A percentile compares a stretch with the other conserved stretches of the same genome.
These are phyloP conservation scores for Drosophila pegasa DNA, from an alignment of 2,888 invertebrate genomes.

Conservation along the genomic window DNA sequence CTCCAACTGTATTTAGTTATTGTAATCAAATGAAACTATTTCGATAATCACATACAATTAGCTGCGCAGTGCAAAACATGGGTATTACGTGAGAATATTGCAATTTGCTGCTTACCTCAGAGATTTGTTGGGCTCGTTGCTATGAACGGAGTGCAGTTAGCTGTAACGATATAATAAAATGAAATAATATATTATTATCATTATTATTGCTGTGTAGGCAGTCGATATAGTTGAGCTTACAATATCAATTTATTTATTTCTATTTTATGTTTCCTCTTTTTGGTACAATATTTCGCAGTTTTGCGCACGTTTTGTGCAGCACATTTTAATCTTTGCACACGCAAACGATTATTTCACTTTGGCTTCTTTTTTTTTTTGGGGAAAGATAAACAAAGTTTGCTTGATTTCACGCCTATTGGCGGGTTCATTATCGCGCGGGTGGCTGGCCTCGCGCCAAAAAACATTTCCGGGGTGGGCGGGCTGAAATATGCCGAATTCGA, in stretches of 20 bases:
- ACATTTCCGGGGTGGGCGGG: conserved; percentile 7
- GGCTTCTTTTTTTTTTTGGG: conserved; percentile 13
- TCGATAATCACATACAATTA: conserved; percentile 11
- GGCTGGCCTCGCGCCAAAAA: conserved; percentile 7
- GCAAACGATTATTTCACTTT: conserved; percentile 53
- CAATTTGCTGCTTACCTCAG: conserved; percentile 42
- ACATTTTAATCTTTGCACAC: conserved; percentile 65
- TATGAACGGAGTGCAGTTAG: conserved; percentile 16
- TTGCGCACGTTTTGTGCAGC: conserved; percentile 27
- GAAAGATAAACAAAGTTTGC: conserved; percentile 63
- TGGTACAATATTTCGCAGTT: conserved; percentile 9
- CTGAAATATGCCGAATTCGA: conserved; percentile 33
- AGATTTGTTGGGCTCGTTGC: conserved; percentile 22
- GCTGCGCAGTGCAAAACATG: conserved; percentile 9
- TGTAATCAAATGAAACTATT: conserved; percentile 1
- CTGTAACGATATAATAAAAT: conserved; percentile 47
- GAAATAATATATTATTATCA: conserved; percentile 42
- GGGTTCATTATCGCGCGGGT: conserved; percentile 49
- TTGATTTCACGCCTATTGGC: conserved; percentile 70
- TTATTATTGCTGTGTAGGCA: conserved; percentile 36
- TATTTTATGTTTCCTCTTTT: conserved; percentile 1
- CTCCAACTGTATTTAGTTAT: neutral
- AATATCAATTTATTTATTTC: conserved; percentile 15
- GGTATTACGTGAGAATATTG: conserved; percentile 38
- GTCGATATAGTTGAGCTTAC: conserved; percentile 7